Evolutionary conservation across 1,140 invertebrate species (phyloP).

Genomic region (Camponotus floridanus): DNA sequence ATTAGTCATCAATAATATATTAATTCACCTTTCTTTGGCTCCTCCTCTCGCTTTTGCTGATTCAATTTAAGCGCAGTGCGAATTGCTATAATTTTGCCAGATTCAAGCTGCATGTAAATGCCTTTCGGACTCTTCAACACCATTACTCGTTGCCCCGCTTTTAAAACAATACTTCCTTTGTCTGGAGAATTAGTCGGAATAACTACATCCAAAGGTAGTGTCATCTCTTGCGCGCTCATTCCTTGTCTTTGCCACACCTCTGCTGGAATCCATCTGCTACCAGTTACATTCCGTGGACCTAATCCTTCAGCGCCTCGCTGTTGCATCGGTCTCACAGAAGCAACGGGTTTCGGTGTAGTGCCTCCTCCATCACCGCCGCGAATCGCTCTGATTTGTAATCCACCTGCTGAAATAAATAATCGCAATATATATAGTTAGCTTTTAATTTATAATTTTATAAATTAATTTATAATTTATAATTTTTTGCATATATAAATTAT

Average conservation of each 20-base stretch:
- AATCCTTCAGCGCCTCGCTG: constrained; percentile 84
- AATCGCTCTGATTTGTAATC: constrained; percentile 84
- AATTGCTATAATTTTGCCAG: constrained; percentile 98
- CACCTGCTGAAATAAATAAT: constrained; percentile 77
- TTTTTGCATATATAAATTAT: constrained; percentile 32
- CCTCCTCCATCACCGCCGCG: constrained; percentile 80
- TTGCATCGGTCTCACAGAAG: constrained; percentile 87
- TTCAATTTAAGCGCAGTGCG: constrained; percentile 91
- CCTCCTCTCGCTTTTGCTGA: constrained; percentile 88
- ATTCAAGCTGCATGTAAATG: constrained; percentile 97
- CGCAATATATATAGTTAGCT: constrained; percentile 19
- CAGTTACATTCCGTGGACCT: constrained; percentile 86
- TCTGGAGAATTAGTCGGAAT: constrained; percentile 97
- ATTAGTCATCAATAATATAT: constrained; percentile 14
- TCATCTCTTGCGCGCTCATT: constrained; percentile 97
- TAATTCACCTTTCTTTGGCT: constrained; percentile 86
- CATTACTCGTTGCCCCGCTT: constrained; percentile 97
- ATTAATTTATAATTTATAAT: constrained; percentile 10
- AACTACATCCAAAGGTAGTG: constrained; percentile 95
- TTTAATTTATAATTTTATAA: constrained; percentile 38
- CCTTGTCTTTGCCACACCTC: constrained; percentile 96
- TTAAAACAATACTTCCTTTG: constrained; percentile 94
- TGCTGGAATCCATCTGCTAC: constrained; percentile 92
- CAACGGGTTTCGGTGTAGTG: constrained; percentile 85
- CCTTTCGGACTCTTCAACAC: constrained; percentile 97